Evolutionary conservation across 2,113 vertebrate species (phyloP), one percentile per base, ranked within the genome.

Genomic region (Mustelus asterias): DNA sequence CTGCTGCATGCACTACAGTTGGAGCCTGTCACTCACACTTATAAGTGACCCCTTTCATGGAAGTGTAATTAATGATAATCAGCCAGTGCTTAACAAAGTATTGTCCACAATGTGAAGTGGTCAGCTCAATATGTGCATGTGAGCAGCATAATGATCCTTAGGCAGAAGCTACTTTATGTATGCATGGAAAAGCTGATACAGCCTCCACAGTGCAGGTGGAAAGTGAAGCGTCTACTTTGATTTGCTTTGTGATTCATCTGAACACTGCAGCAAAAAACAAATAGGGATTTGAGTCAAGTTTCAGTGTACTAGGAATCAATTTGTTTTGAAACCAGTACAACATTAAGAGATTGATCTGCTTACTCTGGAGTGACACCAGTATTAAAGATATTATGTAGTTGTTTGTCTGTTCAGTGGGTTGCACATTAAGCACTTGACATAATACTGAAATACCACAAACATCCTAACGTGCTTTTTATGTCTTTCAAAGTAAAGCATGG

Each of bases 51-150:
- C 48, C 93, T 94, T 70, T 72, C 37, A 65, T 94, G 65, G 37
- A 94, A 94, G 67, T 70, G 93, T 70, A 94, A 70, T 94, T 94
- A 70, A 94, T 70, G 93, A 94, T 94, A 94, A 94, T 94, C 65
- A 94, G n/a, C 37, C 93, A 70, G 93, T 94, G 37, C 67, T 94
- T 44, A 70, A 94, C 37, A 70, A 70, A 94, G 93, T 26, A 48
- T 37, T 94, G 63, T 94, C 63, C 41, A 41, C 18, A 69, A 54
- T 54, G 72, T 54, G 69, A 48, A 95, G 67, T 95, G 67, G 69
- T 54, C 94, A 70, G 37, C 41, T 95, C 67, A 95, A 72, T 95
- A 16, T 54, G 67, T 95, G 44, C 41, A 33, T 95, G 20, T 95
- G 94, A 95, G 72, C 26, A 26, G 94, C 94, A 76, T 95, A 95